phyloP scores from a whole-genome alignment of 2,888 invertebrate species.

The Tenodera sinensis region DNA sequence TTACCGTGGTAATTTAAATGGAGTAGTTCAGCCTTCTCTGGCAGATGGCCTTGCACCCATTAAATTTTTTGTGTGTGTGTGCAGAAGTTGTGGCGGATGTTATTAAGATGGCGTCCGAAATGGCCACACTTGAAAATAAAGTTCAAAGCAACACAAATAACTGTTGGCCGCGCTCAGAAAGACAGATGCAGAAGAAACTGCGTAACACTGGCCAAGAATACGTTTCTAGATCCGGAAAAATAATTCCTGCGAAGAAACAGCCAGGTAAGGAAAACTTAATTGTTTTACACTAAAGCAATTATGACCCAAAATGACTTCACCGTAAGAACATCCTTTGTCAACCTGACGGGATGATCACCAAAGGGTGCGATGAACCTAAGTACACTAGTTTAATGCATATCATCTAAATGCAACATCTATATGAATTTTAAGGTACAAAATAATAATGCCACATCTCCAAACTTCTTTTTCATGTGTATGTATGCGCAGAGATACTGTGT shows the following conservation, averaged over 20 bases:
- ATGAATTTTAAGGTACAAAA: background rate
- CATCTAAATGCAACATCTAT: background rate
- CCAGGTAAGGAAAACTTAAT: slow-evolving; percentile 39
- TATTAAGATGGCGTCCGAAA: slow-evolving; percentile 46
- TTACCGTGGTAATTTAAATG: background rate
- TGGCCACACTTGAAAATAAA: slow-evolving; percentile 43
- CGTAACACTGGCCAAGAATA: slow-evolving; percentile 47
- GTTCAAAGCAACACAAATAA: slow-evolving; percentile 38
- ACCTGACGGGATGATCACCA: background rate
- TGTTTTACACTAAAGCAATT: background rate
- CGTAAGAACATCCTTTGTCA: slow-evolving; percentile 6
- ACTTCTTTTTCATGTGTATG: slow-evolving; percentile 27
- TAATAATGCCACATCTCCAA: background rate
- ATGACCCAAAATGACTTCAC: slow-evolving; percentile 2
- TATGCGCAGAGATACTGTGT: slow-evolving; percentile 48
- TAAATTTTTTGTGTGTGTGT: slow-evolving; percentile 7
- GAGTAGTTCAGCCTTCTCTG: background rate
- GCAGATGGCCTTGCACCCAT: background rate
- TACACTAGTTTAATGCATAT: background rate
- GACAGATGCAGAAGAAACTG: slow-evolving; percentile 49
- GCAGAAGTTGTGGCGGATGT: slow-evolving; percentile 23
- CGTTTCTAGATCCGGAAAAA: slow-evolving; percentile 49
- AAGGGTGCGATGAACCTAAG: background rate
- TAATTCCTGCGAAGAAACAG: slow-evolving; percentile 50
- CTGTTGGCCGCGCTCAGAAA: slow-evolving; percentile 46